Percentiles rank a stretch among this genome's conserved stretches.
Evolutionary conservation across 2,888 invertebrate genomes (phyloP).

Genomic region (Polydrusus cervinus): DNA sequence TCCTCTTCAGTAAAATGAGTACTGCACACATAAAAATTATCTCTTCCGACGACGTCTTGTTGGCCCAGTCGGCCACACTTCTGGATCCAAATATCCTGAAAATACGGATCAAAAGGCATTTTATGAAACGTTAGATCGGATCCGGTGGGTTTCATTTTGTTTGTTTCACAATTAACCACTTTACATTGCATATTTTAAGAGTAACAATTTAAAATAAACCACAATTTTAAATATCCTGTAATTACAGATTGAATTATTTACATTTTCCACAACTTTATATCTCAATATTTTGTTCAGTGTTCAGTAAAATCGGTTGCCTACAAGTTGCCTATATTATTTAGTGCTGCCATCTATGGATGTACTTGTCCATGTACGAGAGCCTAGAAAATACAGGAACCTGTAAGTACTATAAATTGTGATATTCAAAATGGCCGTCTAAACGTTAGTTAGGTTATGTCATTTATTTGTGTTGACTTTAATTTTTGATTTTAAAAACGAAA

Average conservation of each 20-base stretch:
- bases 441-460: background rate
- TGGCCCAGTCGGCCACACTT: constrained; percentile 29
- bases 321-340: too few relatives aligned
- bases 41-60: background rate
- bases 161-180: constrained; percentile 30
- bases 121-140: constrained; percentile 20
- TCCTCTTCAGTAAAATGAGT: constrained; percentile 35
- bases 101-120: constrained; percentile 38
- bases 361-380: too few relatives aligned
- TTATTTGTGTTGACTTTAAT: background rate
- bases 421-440: constrained; percentile 8
- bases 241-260: too few relatives aligned
- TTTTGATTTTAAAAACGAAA: background rate
- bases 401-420: background rate
- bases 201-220: too few relatives aligned
- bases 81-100: constrained; percentile 29
- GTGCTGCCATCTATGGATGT: too few relatives aligned
- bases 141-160: constrained; percentile 7
- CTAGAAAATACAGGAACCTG: too few relatives aligned
- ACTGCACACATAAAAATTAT: constrained; percentile 39
- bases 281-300: too few relatives aligned
- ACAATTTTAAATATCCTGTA: too few relatives aligned
- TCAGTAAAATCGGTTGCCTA: too few relatives aligned
- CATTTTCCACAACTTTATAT: too few relatives aligned
- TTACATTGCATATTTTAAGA: constrained; percentile 27